phyloP scores from a whole-genome alignment of 2,888 invertebrate genomes.

The Erebia aethiops region DNA sequence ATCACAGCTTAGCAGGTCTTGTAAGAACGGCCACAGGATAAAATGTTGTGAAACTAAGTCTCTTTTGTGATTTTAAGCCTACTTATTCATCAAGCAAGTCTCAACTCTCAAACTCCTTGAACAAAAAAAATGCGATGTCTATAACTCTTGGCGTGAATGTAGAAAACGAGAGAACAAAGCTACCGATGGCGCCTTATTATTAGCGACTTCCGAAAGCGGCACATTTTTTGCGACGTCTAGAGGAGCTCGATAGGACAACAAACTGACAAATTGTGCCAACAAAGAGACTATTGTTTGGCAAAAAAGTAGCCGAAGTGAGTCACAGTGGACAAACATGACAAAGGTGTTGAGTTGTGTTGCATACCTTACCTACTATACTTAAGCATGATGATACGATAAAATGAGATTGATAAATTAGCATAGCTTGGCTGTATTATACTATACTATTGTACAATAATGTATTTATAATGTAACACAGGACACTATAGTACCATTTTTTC shows the following conservation, averaged over 20 bases:
- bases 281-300: conserved; percentile 62
- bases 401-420: too few relatives aligned
- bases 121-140: conserved; percentile 19
- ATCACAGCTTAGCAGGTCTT: too few relatives aligned
- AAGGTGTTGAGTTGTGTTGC: not conserved
- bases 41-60: conserved; percentile 1
- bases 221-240: conserved; percentile 66
- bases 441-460: too few relatives aligned
- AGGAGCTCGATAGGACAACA: conserved; percentile 66
- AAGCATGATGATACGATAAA: too few relatives aligned
- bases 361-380: not conserved
- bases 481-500: too few relatives aligned
- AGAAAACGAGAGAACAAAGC: conserved; percentile 63
- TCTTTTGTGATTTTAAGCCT: not conserved
- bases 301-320: conserved; percentile 49
- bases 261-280: conserved; percentile 77
- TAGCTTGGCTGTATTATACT: too few relatives aligned
- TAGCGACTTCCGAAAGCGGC: conserved; percentile 77
- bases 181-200: conserved; percentile 79
- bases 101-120: not conserved
- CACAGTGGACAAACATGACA: conserved; percentile 48
- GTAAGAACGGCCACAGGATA: not conserved
- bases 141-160: conserved; percentile 25
- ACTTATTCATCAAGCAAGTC: not conserved
- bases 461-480: too few relatives aligned